A percentile compares a stretch with the other conserved stretches of the same genome.
Evolutionary conservation across 2,113 vertebrate genomes (phyloP).

Genomic region (Melanotaenia duboulayi): DNA sequence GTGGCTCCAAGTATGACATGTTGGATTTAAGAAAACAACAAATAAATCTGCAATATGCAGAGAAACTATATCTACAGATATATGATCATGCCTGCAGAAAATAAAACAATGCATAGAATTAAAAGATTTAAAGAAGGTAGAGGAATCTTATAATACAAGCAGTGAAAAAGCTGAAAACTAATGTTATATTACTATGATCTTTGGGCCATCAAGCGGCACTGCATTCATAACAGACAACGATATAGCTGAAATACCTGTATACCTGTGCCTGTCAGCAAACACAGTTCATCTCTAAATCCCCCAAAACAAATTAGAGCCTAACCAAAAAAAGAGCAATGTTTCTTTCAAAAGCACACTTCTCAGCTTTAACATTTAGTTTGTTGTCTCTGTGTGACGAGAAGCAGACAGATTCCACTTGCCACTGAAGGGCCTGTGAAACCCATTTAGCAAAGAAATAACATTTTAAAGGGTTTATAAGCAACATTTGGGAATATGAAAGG

Average conservation of each 20-base stretch:
- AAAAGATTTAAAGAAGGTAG: background rate
- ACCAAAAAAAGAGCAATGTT: background rate
- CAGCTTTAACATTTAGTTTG: too few relatives aligned
- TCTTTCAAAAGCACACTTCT: too few relatives aligned
- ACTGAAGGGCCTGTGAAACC: constrained; percentile 1
- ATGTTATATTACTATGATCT: background rate
- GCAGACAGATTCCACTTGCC: background rate
- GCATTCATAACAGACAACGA: background rate
- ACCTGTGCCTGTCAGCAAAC: background rate
- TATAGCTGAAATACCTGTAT: background rate
- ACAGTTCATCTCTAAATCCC: background rate
- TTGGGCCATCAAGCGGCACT: background rate
- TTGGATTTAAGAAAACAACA: too few relatives aligned
- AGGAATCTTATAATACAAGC: too few relatives aligned
- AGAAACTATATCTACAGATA: too few relatives aligned
- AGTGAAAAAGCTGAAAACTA: too few relatives aligned
- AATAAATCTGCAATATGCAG: too few relatives aligned
- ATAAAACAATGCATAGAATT: background rate
- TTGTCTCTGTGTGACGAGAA: too few relatives aligned
- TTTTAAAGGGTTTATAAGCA: constrained; percentile 1
- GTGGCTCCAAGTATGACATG: too few relatives aligned
- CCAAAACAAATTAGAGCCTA: too few relatives aligned
- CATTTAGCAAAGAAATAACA: constrained; percentile 30
- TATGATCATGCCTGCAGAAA: too few relatives aligned
- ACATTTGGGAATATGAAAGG: constrained; percentile 18